Evolutionary conservation across 2,113 vertebrate species (phyloP).

Genomic region (Forbesichthys papilliferus): DNA sequence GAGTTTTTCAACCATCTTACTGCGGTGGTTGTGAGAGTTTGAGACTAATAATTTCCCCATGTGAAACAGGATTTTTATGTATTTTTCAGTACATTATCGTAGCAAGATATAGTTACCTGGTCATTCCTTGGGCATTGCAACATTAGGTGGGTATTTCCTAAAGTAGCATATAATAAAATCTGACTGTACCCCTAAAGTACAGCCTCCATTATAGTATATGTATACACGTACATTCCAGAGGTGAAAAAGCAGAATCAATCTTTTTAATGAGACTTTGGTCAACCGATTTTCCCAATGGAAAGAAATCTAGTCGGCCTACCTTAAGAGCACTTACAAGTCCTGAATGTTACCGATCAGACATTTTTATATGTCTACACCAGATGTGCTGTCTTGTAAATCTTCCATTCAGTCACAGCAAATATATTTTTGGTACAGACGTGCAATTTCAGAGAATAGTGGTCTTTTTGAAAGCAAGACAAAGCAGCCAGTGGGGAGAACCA

Average conservation of each 20-base stretch:
- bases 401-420: slow-evolving; percentile 46
- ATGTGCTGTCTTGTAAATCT: slow-evolving; percentile 72
- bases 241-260: slow-evolving; percentile 31
- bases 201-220: slow-evolving; percentile 17
- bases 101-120: slow-evolving; percentile 44
- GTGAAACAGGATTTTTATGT: slow-evolving; percentile 33
- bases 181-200: slow-evolving; percentile 18
- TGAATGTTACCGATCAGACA: slow-evolving; percentile 63
- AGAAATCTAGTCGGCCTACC: slow-evolving; percentile 20
- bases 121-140: slow-evolving; percentile 17
- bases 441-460: slow-evolving; percentile 20
- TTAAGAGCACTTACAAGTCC: slow-evolving; percentile 35
- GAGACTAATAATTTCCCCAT: slow-evolving; percentile 10
- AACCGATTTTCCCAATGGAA: slow-evolving; percentile 45
- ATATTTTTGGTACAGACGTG: slow-evolving; percentile 41
- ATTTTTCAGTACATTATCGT: slow-evolving; percentile 42
- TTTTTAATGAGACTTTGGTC: slow-evolving; percentile 45
- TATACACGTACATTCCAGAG: slow-evolving; percentile 1
- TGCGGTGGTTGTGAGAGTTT: slow-evolving; percentile 9
- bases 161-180: neutral
- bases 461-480: slow-evolving; percentile 21
- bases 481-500: neutral
- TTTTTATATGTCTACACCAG: slow-evolving; percentile 70
- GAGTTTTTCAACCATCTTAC: slow-evolving; percentile 24
- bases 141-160: neutral